phyloP scores from a whole-genome alignment of 2,797 vertebrate genomes.

The Apogon talboti region DNA sequence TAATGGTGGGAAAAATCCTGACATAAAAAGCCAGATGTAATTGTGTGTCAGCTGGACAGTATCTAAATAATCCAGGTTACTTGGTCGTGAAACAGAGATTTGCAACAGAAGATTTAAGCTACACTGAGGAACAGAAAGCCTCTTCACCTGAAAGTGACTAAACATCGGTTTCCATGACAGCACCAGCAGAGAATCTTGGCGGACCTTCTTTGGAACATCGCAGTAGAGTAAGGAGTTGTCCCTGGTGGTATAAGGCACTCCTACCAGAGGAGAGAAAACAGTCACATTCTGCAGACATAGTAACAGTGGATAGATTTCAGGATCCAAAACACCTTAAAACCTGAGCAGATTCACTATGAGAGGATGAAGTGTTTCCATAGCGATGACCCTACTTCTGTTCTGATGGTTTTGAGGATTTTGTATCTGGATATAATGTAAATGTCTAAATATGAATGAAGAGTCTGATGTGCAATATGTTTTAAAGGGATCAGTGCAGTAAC shows the following conservation, averaged over 20 bases:
- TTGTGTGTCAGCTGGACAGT: neutral
- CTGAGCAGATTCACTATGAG: too few relatives aligned
- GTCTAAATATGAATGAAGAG: too few relatives aligned
- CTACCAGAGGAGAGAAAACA: constrained; percentile 69
- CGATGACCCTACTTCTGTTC: too few relatives aligned
- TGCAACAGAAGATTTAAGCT: constrained; percentile 7
- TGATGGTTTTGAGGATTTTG: too few relatives aligned
- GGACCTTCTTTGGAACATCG: constrained; percentile 94
- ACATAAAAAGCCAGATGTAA: neutral
- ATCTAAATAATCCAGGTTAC: neutral
- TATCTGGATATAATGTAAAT: too few relatives aligned
- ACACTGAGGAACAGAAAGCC: neutral
- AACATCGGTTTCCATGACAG: constrained; percentile 96
- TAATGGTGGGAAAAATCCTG: too few relatives aligned
- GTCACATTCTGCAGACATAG: neutral
- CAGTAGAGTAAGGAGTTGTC: constrained; percentile 96
- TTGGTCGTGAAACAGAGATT: constrained; percentile 19
- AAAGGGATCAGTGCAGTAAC: too few relatives aligned
- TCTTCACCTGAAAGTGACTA: constrained; percentile 90
- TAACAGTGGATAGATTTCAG: too few relatives aligned
- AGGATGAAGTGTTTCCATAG: too few relatives aligned
- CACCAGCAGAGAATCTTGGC: constrained; percentile 91
- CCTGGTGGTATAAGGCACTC: constrained; percentile 93
- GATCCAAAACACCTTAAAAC: too few relatives aligned
- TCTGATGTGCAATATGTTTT: too few relatives aligned